phyloP scores from a whole-genome alignment of 2,113 vertebrate species.

The Heptranchias perlo region DNA sequence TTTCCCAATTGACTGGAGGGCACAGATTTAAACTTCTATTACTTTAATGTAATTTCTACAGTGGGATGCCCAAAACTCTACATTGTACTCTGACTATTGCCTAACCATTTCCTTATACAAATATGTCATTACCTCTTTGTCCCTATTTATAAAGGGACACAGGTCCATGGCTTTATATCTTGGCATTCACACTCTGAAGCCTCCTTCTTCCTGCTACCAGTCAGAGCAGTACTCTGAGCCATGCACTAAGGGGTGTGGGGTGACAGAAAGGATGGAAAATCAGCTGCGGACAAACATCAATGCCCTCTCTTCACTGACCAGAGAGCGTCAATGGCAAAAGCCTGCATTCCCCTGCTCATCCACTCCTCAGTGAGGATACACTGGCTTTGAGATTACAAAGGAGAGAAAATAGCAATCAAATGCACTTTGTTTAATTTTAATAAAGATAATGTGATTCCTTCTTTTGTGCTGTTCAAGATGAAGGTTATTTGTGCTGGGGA shows the following conservation, averaged over 20 bases:
- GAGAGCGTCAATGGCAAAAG: neutral
- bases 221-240: neutral
- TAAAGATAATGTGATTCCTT: neutral
- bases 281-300: neutral
- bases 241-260: neutral
- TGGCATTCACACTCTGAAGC: neutral
- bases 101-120: too few species aligned
- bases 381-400: neutral
- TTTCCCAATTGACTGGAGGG: neutral
- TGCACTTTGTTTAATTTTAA: neutral
- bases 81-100: neutral
- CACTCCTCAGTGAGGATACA: neutral
- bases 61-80: neutral
- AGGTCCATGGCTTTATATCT: neutral
- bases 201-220: neutral
- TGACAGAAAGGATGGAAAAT: neutral
- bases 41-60: neutral
- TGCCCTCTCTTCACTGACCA: neutral
- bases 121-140: too few species aligned
- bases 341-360: neutral
- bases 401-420: neutral
- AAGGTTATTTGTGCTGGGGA: neutral
- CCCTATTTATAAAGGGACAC: neutral
- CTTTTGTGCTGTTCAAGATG: neutral
- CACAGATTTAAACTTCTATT: neutral